phyloP scores from a whole-genome alignment of 2,797 vertebrate genomes.

The Onychomys leucogaster region DNA sequence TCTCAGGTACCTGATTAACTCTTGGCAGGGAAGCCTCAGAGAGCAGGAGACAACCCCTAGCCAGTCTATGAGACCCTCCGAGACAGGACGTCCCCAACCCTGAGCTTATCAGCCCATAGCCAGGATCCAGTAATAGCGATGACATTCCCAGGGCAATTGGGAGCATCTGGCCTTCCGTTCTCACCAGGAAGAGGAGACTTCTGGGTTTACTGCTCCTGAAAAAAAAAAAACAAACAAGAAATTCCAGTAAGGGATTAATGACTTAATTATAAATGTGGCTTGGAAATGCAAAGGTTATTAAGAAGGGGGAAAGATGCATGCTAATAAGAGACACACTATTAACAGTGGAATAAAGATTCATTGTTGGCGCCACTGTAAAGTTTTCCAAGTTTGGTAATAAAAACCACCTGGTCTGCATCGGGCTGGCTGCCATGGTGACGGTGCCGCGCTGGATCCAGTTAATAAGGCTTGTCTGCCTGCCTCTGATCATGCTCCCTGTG shows the following conservation, averaged over 20 bases:
- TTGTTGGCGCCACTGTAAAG: constrained; percentile 74
- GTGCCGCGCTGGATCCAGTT: constrained; percentile 15
- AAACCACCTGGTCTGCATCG: constrained; percentile 75
- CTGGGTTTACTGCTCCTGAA: constrained; percentile 74
- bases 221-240: constrained; percentile 81
- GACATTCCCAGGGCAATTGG: constrained; percentile 63
- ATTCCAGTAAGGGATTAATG: constrained; percentile 83
- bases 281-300: constrained; percentile 82
- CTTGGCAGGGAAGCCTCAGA: constrained; percentile 16
- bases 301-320: constrained; percentile 81
- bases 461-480: constrained; percentile 29
- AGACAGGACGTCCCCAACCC: constrained; percentile 43
- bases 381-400: constrained; percentile 81
- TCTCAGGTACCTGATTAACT: constrained; percentile 38
- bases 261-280: constrained; percentile 83
- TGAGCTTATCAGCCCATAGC: constrained; percentile 60
- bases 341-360: constrained; percentile 83
- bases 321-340: constrained; percentile 82
- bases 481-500: constrained; percentile 42
- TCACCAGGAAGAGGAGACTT: constrained; percentile 8
- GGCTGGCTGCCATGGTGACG: constrained; percentile 73
- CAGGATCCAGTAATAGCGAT: constrained; percentile 67
- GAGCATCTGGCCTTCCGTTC: not conserved
- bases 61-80: not conserved
- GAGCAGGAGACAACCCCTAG: not conserved